A percentile compares a stretch with the other conserved stretches of the same genome.
phyloP scores from a whole-genome alignment of 2,113 vertebrate species.

The Cephalopterus ornatus region DNA sequence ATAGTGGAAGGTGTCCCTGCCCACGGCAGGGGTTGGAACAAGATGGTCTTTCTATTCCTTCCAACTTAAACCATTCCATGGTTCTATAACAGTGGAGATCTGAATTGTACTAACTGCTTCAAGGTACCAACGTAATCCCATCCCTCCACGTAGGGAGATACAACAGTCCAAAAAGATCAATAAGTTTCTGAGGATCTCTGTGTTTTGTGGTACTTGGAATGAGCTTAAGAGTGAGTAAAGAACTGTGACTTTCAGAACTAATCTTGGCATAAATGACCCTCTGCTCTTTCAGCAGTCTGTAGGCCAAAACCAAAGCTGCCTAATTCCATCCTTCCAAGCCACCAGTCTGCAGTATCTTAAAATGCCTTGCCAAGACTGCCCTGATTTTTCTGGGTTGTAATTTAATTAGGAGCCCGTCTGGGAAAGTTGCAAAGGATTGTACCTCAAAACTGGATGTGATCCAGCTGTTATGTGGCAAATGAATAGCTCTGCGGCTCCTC shows the following conservation, averaged over 20 bases:
- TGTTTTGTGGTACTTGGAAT: neutral
- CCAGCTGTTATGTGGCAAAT: neutral
- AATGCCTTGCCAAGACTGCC: neutral
- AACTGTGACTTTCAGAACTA: neutral
- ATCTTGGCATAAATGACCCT: neutral
- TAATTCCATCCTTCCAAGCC: neutral
- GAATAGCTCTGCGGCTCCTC: neutral
- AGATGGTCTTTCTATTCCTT: neutral
- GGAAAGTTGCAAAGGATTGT: neutral
- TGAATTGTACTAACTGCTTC: neutral
- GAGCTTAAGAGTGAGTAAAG: neutral
- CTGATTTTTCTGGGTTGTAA: neutral
- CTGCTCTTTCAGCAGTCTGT: neutral
- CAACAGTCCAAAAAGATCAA: fast-evolving
- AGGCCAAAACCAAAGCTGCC: neutral
- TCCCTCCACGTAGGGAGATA: neutral
- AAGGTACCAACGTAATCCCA: neutral
- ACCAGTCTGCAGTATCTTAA: neutral
- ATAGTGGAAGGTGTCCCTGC: neutral
- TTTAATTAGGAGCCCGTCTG: neutral
- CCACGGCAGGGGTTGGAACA: neutral
- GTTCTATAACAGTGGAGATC: neutral
- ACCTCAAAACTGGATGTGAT: neutral
- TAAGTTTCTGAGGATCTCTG: neutral
- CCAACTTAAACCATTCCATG: neutral